Percentiles rank a stretch among this genome's conserved stretches.
phyloP scores from a whole-genome alignment of 2,888 invertebrate genomes.

The Ornithoptera priamus region DNA sequence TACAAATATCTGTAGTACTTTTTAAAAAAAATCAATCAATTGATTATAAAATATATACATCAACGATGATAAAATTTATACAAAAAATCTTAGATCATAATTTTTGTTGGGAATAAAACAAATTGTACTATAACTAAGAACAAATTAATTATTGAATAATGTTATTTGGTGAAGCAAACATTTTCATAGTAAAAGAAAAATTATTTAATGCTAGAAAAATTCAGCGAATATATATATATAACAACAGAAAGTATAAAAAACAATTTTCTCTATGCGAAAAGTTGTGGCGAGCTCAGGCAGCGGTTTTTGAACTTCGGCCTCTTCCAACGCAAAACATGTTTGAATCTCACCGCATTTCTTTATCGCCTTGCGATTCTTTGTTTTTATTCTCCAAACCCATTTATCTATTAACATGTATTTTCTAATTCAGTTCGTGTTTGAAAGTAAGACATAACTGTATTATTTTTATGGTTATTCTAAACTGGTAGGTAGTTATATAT shows the following conservation, averaged over 20 bases:
- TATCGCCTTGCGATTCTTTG: constrained; percentile 11
- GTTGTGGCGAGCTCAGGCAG: constrained; percentile 63
- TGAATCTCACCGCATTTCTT: constrained; percentile 48
- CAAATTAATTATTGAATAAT: too few species aligned
- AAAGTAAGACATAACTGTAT: too few species aligned
- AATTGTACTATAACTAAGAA: too few species aligned
- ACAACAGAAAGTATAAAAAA: constrained; percentile 22
- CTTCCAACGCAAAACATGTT: constrained; percentile 55
- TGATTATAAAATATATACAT: too few species aligned
- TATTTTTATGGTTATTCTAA: too few species aligned
- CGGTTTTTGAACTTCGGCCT: constrained; percentile 58
- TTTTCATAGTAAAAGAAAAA: not conserved
- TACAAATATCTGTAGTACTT: not conserved
- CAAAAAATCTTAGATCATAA: too few species aligned
- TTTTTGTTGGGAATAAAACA: too few species aligned
- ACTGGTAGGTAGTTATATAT: too few species aligned
- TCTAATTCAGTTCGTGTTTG: too few species aligned
- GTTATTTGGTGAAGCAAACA: not conserved
- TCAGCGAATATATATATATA: not conserved
- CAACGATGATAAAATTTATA: too few species aligned
- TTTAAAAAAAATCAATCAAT: not conserved
- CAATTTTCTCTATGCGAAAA: constrained; percentile 50
- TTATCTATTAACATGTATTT: not conserved
- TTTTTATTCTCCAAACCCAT: constrained; percentile 26
- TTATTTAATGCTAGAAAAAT: not conserved